A percentile compares a stretch with the other conserved stretches of the same genome.
Evolutionary conservation across 64 coral and sea anemone species (phyloP).

Genomic region (Montipora sp.): DNA sequence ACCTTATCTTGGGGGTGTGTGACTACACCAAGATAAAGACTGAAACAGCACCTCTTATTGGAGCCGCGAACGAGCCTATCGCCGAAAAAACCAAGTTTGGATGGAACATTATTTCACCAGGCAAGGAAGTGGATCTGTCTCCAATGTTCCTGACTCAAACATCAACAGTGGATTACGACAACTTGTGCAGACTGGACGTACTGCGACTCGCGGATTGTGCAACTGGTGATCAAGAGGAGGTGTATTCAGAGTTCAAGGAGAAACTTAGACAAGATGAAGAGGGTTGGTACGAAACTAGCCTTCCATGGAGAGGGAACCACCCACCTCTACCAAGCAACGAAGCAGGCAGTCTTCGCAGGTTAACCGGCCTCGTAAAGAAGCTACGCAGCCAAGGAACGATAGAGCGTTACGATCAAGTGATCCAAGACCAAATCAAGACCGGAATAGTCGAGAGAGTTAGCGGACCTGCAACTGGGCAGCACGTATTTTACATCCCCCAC

Average conservation of each 20-base stretch:
- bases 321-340: conserved; percentile 20
- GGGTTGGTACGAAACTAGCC: conserved; percentile 20
- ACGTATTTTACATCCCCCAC: neutral
- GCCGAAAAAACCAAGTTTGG: neutral
- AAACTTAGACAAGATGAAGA: neutral
- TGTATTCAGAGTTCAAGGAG: conserved; percentile 23
- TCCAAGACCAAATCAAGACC: conserved; percentile 21
- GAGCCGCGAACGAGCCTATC: neutral
- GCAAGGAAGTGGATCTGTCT: conserved; percentile 21
- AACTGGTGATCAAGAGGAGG: conserved; percentile 16
- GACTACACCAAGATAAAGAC: conserved; percentile 37
- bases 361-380: conserved; percentile 16
- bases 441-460: conserved; percentile 10
- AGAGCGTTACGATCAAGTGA: conserved; percentile 15
- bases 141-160: neutral
- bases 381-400: conserved; percentile 1
- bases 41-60: conserved; percentile 32
- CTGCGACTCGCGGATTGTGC: neutral
- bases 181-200: neutral
- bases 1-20: conserved; percentile 18
- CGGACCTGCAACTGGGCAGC: conserved; percentile 1
- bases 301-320: conserved; percentile 14
- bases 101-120: conserved; percentile 17
- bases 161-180: neutral
- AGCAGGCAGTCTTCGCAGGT: conserved; percentile 3